Percentiles rank a stretch among this genome's conserved stretches.
phyloP scores from a whole-genome alignment of 1,140 invertebrate genomes.

The Brachionus calyciflorus region DNA sequence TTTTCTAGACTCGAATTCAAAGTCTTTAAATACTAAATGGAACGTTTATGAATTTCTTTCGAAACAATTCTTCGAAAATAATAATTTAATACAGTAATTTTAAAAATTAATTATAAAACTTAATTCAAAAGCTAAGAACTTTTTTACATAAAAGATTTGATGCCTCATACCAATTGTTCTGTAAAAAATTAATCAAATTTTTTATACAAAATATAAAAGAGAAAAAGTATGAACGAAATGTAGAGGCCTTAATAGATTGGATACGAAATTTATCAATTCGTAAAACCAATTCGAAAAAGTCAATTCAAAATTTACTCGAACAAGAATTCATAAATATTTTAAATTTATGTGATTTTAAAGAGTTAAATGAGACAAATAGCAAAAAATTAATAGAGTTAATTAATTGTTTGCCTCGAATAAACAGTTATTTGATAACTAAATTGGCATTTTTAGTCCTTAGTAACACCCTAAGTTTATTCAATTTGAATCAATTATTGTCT shows the following conservation, averaged over 20 bases:
- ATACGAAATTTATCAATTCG: neutral
- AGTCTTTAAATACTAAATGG: neutral
- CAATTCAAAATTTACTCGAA: neutral
- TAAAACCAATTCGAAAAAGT: neutral
- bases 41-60: neutral
- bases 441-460: slow-evolving; percentile 25
- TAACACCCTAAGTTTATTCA: neutral
- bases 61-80: neutral
- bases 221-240: neutral
- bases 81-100: neutral
- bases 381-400: slow-evolving; percentile 28
- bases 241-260: neutral
- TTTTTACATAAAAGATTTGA: neutral
- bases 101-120: too few species aligned
- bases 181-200: neutral
- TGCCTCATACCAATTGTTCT: neutral
- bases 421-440: slow-evolving; percentile 32
- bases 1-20: neutral
- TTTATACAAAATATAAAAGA: neutral
- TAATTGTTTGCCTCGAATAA: neutral
- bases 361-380: neutral
- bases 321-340: slow-evolving; percentile 2
- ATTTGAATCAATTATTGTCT: neutral
- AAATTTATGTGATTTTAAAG: slow-evolving; percentile 17
- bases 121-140: neutral